Conservation (phyloP, 2,888 invertebrate genomes). For the Macrosoma leucophasiata region DNA sequence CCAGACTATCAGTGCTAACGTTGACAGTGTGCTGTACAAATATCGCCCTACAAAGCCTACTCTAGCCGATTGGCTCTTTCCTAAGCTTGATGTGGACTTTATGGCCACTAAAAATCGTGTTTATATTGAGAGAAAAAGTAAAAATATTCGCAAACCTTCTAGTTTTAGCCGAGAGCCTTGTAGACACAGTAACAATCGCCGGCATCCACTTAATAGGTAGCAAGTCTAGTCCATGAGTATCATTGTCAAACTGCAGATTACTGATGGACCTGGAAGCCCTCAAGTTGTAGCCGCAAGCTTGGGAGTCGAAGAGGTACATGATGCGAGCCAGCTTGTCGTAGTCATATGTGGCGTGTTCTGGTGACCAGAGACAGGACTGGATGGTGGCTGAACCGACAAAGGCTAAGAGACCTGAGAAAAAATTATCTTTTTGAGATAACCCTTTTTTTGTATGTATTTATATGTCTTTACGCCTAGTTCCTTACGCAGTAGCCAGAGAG, state of each 20-base stretch:
- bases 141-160: too few relatives aligned
- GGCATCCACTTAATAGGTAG: slow-evolving; percentile 40
- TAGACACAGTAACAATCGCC: slow-evolving; percentile 37
- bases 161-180: slow-evolving; percentile 42
- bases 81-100: too few relatives aligned
- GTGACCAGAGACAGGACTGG: slow-evolving; percentile 44
- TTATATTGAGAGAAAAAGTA: too few relatives aligned
- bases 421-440: too few relatives aligned
- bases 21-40: too few relatives aligned
- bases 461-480: too few relatives aligned
- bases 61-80: too few relatives aligned
- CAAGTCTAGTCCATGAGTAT: slow-evolving; percentile 37
- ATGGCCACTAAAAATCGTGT: too few relatives aligned
- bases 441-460: too few relatives aligned
- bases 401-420: slow-evolving; percentile 40
- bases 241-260: slow-evolving; percentile 39
- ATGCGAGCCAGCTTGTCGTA: slow-evolving; percentile 47
- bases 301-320: slow-evolving; percentile 56
- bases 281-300: slow-evolving; percentile 39
- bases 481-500: too few relatives aligned
- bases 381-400: slow-evolving; percentile 35
- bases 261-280: slow-evolving; percentile 26
- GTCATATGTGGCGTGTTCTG: slow-evolving; percentile 34
- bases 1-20: too few relatives aligned
- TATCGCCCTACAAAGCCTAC: too few relatives aligned